Conservation (phyloP, 2,797 vertebrate genomes). For the Sorex maritimensis region DNA sequence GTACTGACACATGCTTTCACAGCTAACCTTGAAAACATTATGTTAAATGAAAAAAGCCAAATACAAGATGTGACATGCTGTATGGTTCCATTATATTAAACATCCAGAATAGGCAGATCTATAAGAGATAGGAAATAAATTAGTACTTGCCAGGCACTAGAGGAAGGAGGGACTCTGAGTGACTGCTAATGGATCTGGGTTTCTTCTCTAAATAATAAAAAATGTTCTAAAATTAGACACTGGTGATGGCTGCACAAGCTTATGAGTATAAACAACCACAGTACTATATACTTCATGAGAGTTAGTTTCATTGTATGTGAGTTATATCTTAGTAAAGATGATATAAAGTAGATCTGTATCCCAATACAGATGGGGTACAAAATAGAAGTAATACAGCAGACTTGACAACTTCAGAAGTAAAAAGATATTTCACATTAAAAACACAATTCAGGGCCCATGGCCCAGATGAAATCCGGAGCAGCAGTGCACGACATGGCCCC, state of each 20-base stretch:
- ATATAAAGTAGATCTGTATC: neutral
- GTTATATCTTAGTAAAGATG: neutral
- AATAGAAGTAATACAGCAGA: constrained; percentile 30
- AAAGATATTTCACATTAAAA: constrained; percentile 42
- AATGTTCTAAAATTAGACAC: constrained; percentile 45
- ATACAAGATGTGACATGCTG: neutral
- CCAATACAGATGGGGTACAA: neutral
- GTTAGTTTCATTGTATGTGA: neutral
- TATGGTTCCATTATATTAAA: neutral
- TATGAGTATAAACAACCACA: neutral
- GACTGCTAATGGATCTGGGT: neutral
- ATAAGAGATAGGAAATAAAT: constrained; percentile 15
- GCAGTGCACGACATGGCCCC: no score
- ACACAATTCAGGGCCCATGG: neutral
- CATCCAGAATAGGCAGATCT: neutral
- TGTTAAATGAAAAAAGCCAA: neutral
- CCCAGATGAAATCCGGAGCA: no score
- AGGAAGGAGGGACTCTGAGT: neutral
- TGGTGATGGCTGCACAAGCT: neutral
- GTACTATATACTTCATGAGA: neutral
- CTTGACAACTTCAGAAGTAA: constrained; percentile 8
- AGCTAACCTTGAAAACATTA: no score
- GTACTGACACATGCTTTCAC: no score
- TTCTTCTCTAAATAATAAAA: constrained; percentile 1
- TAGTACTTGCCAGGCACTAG: neutral